Evolutionary conservation across 2,797 vertebrate species (phyloP), one percentile per base, ranked within the genome.

Genomic region (Podarcis lilfordi): DNA sequence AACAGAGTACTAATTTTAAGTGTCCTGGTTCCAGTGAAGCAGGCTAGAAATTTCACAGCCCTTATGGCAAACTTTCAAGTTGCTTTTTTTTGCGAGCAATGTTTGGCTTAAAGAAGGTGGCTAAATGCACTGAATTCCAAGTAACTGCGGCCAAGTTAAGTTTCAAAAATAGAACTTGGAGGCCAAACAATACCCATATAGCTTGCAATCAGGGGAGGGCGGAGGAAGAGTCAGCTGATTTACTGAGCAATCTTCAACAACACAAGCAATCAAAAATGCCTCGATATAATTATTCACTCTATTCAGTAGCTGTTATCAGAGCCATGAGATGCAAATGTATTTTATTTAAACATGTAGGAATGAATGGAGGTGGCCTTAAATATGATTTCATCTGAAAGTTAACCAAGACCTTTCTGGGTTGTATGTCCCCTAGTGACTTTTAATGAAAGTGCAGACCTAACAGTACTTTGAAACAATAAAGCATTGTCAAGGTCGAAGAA

Each of bases 291-390:
- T 72, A 89, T 69, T 68, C 37, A 82, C 71, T n/a, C 11, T 76
- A 82, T 74, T 89, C 89, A 91, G 91, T 94, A 95, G 94, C 93
- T 93, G 83, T 79, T 88, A 61, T 78, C 92, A 93, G 92, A 87
- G 86, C 77, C 91, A 90, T 78, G 71, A 94, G 84, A 89, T 35
- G 0, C 87, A 91, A 92, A 93, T 92, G 83, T 92, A 79, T 71
- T 91, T 68, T 89, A 91, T 92, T 83, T 45, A 86, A 93, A 84
- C 50, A 90, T 77, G 37, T 82, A 87, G 78, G 78, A 92, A 93
- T 88, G 87, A 92, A 88, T 32, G 32, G 7, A 13, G 4, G 85
- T 92, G 88, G 74, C 90, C 95, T 90, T 94, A 90, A 89, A 45
- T 90, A 43, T 78, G 37, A 59, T 74, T 74, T 74, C 68, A 50